Evolutionary conservation across 2,888 invertebrate genomes (phyloP).

Genomic region (Polia nebulosa): DNA sequence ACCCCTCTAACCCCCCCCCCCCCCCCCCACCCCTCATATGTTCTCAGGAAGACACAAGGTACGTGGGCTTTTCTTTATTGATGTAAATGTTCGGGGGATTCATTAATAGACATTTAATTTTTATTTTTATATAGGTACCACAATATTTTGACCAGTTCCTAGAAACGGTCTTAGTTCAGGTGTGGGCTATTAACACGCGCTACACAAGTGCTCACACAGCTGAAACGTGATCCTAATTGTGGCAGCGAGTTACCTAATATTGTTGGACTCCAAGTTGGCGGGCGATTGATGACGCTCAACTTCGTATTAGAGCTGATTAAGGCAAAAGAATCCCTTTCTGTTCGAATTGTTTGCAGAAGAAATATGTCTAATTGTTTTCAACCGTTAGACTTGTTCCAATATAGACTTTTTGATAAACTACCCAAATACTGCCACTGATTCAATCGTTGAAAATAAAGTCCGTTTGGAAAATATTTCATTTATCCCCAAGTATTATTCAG

Average conservation of each 20-base stretch:
- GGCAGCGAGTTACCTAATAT: constrained; percentile 51
- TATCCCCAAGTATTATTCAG: constrained; percentile 20
- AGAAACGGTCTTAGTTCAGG: too few species aligned
- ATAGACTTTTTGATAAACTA: constrained; percentile 35
- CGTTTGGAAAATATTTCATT: constrained; percentile 14
- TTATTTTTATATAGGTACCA: too few species aligned
- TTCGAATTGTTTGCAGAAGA: constrained; percentile 56
- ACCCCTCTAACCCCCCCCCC: too few species aligned
- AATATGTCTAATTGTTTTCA: constrained; percentile 55
- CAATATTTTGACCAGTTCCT: too few species aligned
- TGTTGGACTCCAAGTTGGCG: constrained; percentile 51
- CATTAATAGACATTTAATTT: too few species aligned
- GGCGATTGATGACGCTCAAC: constrained; percentile 60
- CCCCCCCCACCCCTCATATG: too few species aligned
- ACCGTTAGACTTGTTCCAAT: constrained; percentile 21
- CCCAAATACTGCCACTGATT: constrained; percentile 21
- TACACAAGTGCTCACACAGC: too few species aligned
- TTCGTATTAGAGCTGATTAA: constrained; percentile 52
- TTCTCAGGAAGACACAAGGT: too few species aligned
- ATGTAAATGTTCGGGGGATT: too few species aligned
- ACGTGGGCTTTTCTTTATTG: too few species aligned
- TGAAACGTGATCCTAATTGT: constrained; percentile 63
- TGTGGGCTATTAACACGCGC: too few species aligned
- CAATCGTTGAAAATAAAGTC: constrained; percentile 19
- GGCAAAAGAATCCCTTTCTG: constrained; percentile 31